Percentiles rank a stretch among this genome's conserved stretches.
These are phyloP conservation scores for Enteromius trimaculatus DNA, from an alignment of 2,797 vertebrate species.

Conservation along the genomic window DNA sequence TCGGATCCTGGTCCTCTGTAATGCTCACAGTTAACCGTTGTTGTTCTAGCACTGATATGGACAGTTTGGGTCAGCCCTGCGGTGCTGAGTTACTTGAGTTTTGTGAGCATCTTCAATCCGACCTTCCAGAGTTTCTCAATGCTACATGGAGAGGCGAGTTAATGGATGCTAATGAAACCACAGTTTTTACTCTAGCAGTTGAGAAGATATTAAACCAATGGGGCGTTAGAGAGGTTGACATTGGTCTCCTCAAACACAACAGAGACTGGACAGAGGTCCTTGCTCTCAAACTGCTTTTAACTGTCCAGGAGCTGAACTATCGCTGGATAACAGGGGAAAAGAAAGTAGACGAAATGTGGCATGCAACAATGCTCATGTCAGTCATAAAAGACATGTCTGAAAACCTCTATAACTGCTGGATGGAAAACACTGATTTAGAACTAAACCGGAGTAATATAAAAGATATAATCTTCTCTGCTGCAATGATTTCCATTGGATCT, in stretches of 20 bases:
- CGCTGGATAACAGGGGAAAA: constrained; percentile 58
- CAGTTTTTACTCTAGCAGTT: constrained; percentile 68
- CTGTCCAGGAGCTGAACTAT: constrained; percentile 73
- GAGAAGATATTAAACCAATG: constrained; percentile 74
- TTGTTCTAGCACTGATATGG: constrained; percentile 65
- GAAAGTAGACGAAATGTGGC: constrained; percentile 61
- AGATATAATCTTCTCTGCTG: constrained; percentile 54
- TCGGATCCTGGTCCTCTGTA: constrained; percentile 9
- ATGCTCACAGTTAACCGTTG: constrained; percentile 58
- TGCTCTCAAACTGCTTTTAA: constrained; percentile 76
- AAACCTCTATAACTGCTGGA: constrained; percentile 77
- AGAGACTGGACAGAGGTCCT: constrained; percentile 77
- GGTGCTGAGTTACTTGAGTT: constrained; percentile 61
- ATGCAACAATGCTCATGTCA: constrained; percentile 64
- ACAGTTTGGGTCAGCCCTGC: constrained; percentile 67
- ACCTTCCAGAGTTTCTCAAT: constrained; percentile 59
- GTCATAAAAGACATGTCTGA: constrained; percentile 76
- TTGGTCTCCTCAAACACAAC: constrained; percentile 71
- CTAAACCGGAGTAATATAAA: constrained; percentile 64
- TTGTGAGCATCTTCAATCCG: constrained; percentile 67
- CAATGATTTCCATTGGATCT: constrained; percentile 54
- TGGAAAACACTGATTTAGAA: constrained; percentile 69
- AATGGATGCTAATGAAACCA: constrained; percentile 42
- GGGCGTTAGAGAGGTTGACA: constrained; percentile 64
- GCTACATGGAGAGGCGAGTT: constrained; percentile 51